phyloP scores from a whole-genome alignment of 2,888 invertebrate genomes.

The Melinaea menophilus region DNA sequence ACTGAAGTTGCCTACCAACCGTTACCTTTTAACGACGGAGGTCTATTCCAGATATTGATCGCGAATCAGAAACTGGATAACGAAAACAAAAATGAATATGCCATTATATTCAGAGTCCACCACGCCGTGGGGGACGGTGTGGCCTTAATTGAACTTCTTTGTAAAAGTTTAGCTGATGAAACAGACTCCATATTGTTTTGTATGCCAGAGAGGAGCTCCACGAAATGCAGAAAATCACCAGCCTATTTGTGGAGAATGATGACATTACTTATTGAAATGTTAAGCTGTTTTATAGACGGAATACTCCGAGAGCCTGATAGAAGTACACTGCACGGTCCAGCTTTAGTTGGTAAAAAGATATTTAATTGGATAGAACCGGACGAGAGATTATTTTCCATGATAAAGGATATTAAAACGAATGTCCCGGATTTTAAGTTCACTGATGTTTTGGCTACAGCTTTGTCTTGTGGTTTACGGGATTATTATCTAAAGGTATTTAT shows the following conservation, averaged over 20 bases:
- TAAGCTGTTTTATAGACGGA: conserved; percentile 46
- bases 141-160: conserved; percentile 66
- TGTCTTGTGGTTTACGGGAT: conserved; percentile 67
- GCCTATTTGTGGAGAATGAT: conserved; percentile 42
- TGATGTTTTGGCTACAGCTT: conserved; percentile 65
- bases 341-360: conserved; percentile 60
- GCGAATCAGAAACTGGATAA: conserved; percentile 45
- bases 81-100: conserved; percentile 45
- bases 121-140: conserved; percentile 77
- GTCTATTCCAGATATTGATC: conserved; percentile 74
- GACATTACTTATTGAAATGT: conserved; percentile 42
- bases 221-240: conserved; percentile 25
- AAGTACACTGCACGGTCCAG: conserved; percentile 64
- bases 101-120: conserved; percentile 74
- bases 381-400: conserved; percentile 52
- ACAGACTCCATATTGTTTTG: conserved; percentile 36
- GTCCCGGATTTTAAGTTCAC: conserved; percentile 56
- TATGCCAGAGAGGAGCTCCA: conserved; percentile 34
- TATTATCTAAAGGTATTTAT: conserved; percentile 57
- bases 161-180: conserved; percentile 64
- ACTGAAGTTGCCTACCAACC: conserved; percentile 55
- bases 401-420: conserved; percentile 53
- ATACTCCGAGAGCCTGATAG: conserved; percentile 52
- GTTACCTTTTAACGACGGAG: conserved; percentile 64
- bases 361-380: conserved; percentile 58